Evolutionary conservation across 2,888 invertebrate species (phyloP).

Genomic region (Amblyteles armatorius): DNA sequence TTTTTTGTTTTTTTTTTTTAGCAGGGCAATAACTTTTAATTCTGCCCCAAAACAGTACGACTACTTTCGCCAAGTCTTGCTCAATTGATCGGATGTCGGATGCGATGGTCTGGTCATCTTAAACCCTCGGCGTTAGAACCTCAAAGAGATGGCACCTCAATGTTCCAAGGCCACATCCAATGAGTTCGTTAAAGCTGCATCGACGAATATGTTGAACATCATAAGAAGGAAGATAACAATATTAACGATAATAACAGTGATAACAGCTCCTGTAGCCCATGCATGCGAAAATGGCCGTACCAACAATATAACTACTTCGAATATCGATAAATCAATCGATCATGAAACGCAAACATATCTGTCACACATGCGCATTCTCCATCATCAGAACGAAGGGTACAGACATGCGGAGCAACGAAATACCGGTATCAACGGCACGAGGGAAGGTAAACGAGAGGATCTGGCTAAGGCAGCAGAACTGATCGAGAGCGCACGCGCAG

Average conservation of each 20-base stretch:
- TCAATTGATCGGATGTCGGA: constrained; percentile 62
- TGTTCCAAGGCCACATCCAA: background rate
- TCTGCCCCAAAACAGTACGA: no score
- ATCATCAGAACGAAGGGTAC: constrained; percentile 2
- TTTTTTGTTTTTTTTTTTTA: background rate
- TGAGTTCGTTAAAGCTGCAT: background rate
- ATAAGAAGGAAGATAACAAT: constrained; percentile 2
- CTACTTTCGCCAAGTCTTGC: constrained; percentile 66
- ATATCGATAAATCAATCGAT: background rate
- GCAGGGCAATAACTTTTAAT: background rate
- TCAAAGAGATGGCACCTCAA: background rate
- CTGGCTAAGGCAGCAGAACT: background rate
- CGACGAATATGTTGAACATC: constrained; percentile 11
- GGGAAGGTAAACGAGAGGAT: background rate
- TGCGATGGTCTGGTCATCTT: constrained; percentile 67
- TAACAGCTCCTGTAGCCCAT: background rate
- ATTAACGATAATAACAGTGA: no score
- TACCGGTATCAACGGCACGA: background rate
- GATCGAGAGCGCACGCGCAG: background rate
- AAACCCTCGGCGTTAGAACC: constrained; percentile 63
- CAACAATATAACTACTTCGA: background rate
- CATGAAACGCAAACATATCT: background rate
- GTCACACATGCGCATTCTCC: background rate
- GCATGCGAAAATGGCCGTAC: background rate
- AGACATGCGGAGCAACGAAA: background rate